phyloP scores from a whole-genome alignment of 2,113 vertebrate species.

The Dasyornis broadbenti region DNA sequence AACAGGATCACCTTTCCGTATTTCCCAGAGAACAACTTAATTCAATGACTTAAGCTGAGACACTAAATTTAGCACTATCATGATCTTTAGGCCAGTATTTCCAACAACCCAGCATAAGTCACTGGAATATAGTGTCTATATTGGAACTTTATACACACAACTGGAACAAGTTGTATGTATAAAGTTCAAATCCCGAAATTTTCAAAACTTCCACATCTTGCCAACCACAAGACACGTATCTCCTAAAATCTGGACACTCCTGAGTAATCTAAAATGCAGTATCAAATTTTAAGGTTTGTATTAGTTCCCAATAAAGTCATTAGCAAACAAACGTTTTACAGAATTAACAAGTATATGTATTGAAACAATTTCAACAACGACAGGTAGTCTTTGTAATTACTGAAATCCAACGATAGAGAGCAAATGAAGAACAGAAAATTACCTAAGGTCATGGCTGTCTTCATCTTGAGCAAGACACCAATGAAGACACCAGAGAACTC shows the following conservation, averaged over 20 bases:
- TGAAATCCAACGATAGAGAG: neutral
- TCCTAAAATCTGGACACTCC: neutral
- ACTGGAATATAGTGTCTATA: neutral
- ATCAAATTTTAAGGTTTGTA: neutral
- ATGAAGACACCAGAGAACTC: neutral
- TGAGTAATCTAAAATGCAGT: neutral
- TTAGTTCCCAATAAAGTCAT: neutral
- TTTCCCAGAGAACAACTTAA: neutral
- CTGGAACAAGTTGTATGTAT: rapidly evolving
- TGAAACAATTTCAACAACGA: neutral
- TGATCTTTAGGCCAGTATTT: neutral
- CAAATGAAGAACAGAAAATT: neutral
- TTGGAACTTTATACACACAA: too few relatives aligned
- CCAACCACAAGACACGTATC: rapidly evolving
- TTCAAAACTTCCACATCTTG: neutral
- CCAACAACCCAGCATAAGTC: neutral
- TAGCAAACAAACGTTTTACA: neutral
- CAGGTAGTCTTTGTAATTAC: neutral
- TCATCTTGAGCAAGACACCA: neutral
- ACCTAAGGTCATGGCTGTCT: neutral
- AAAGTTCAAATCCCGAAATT: neutral
- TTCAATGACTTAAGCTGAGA: neutral
- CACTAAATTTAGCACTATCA: neutral
- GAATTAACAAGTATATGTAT: neutral
- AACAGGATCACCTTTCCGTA: neutral